phyloP scores from a whole-genome alignment of 2,888 invertebrate species.

The Netelia virgata region DNA sequence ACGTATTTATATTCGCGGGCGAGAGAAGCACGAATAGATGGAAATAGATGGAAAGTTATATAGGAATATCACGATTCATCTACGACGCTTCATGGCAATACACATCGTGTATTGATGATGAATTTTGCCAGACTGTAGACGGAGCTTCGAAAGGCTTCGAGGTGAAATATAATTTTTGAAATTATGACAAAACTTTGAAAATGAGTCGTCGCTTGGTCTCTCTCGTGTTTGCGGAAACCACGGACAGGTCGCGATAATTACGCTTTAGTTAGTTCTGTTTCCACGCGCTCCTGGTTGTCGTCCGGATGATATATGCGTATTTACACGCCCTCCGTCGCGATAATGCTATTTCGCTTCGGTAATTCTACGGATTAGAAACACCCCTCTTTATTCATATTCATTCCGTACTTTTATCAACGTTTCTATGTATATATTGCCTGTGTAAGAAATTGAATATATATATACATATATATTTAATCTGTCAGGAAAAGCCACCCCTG shows the following conservation, averaged over 20 bases:
- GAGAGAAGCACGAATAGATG: no score
- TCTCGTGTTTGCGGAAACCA: neutral
- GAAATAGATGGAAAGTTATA: no score
- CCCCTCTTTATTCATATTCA: slow-evolving; percentile 68
- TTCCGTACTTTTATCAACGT: slow-evolving; percentile 67
- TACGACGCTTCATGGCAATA: neutral
- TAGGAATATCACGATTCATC: no score
- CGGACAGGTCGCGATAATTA: slow-evolving; percentile 29
- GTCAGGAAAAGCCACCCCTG: slow-evolving; percentile 48
- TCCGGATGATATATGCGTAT: neutral
- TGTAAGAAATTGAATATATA: neutral
- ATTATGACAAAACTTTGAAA: slow-evolving; percentile 44
- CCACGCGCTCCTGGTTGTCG: neutral
- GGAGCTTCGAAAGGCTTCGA: neutral
- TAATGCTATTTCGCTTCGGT: neutral
- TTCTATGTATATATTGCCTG: slow-evolving; percentile 23
- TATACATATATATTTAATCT: slow-evolving; percentile 67
- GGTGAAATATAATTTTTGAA: slow-evolving; percentile 46
- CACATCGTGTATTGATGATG: neutral
- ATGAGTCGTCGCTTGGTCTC: slow-evolving; percentile 23
- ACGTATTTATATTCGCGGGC: no score
- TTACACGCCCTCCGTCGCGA: neutral
- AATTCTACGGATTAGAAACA: slow-evolving; percentile 46
- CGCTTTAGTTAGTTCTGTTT: slow-evolving; percentile 35
- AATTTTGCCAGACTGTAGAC: neutral